Base-by-base conservation (phyloP, 1,140 invertebrate species). In the Drosophila prosaltans region DNA sequence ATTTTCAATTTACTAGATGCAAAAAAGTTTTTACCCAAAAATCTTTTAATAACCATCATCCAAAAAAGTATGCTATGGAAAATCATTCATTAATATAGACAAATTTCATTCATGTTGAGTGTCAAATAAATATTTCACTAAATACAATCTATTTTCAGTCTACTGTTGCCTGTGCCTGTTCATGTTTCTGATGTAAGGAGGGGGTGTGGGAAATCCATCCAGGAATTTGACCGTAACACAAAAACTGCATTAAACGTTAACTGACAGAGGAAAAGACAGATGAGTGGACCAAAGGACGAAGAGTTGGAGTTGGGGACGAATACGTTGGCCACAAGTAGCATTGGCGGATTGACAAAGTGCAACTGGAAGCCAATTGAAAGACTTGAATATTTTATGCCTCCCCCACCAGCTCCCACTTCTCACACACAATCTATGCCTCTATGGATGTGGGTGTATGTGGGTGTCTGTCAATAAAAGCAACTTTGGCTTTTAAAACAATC, bases 401-500 rank as follows among this genome's bases (percentile, higher is more conserved):
- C 45, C 45, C 3, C 45, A 48, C 7, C 2, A 16, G 2, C 16
- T 3, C 41, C 9, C 2, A 2, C 28, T 30, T 36, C 32, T 36
- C 41, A 48, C 45, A 2, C 7, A 26, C 2, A 1, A 3, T 0
- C 16, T 48, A 32, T 65, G 64, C 43, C 45, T 57, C 26, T 55
- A 62, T 70, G 75, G 48, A 43, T 65, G 66, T 58, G 54, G 67
- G 54, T 59, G 65, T 39, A 45, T 39, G n/a, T 60, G 40, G 63
- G 54, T 69, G 41, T 77, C 58, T 80, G 81, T 74, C 82, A 81
- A 85, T 71, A 75, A 61, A 65, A 58, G 63, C 36, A 72, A 74
- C 73, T 61, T 80, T 89, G 80, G 84, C 84, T 88, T 89, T 89
- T 84, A 83, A 89, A 89, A 89, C 84, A 89, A 90, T 89, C 85